Evolutionary conservation across 2,888 invertebrate species (phyloP).

Genomic region (Eupithecia abbreviata): DNA sequence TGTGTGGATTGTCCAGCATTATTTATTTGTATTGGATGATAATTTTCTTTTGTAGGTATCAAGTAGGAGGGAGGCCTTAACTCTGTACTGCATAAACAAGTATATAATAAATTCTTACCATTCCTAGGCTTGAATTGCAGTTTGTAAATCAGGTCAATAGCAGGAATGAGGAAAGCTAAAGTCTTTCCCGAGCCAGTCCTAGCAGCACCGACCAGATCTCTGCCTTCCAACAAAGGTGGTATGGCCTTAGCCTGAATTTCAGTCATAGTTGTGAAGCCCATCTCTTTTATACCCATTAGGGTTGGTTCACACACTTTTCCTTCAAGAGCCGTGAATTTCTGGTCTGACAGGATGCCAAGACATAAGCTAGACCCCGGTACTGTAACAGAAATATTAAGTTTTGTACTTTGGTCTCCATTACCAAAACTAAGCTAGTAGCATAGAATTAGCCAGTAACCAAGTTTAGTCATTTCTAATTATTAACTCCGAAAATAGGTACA

Average conservation of each 20-base stretch:
- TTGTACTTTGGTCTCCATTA: neutral
- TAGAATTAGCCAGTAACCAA: neutral
- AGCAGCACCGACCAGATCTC: slow-evolving; percentile 97
- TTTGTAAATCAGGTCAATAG: slow-evolving; percentile 95
- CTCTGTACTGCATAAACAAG: neutral
- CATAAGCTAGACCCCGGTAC: slow-evolving; percentile 86
- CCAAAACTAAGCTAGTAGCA: too few relatives aligned
- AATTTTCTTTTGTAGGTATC: neutral
- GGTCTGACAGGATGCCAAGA: slow-evolving; percentile 85
- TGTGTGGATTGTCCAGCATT: neutral
- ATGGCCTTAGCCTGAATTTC: slow-evolving; percentile 96
- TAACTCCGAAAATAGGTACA: neutral
- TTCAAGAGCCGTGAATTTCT: slow-evolving; percentile 83
- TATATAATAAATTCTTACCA: slow-evolving; percentile 80
- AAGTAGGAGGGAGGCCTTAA: neutral
- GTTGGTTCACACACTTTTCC: slow-evolving; percentile 91
- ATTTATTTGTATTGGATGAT: neutral
- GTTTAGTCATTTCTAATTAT: neutral
- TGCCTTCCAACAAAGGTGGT: slow-evolving; percentile 94
- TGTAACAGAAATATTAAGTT: slow-evolving; percentile 55
- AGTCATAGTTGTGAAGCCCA: slow-evolving; percentile 98
- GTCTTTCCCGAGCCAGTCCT: slow-evolving; percentile 99
- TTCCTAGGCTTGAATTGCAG: slow-evolving; percentile 96
- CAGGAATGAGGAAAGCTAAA: slow-evolving; percentile 96
- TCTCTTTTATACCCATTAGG: slow-evolving; percentile 91